These are phyloP conservation scores for Diadema setosum DNA, from an alignment of 35 echinoderm and acorn worm genomes.

Conservation along the genomic window DNA sequence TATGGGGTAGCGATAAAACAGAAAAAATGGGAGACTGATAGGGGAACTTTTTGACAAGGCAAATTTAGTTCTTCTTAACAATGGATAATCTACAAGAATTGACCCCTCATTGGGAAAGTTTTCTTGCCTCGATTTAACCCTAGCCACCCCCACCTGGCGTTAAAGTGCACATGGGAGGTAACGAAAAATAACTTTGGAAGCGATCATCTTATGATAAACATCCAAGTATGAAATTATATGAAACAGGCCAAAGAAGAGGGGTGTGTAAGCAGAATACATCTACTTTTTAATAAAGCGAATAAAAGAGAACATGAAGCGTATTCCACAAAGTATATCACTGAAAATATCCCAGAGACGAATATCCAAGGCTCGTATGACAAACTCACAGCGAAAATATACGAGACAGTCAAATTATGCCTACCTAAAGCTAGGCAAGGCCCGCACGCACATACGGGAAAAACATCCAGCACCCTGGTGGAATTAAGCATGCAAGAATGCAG, in stretches of 20 bases:
- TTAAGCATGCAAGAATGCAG: background rate
- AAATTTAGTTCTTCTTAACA: background rate
- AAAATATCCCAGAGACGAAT: background rate
- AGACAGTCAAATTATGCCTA: background rate
- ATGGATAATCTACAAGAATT: background rate
- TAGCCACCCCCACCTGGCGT: background rate
- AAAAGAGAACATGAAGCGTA: background rate
- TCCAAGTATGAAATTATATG: background rate
- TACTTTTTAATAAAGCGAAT: background rate
- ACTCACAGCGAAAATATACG: background rate
- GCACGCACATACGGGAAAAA: background rate
- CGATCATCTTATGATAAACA: background rate
- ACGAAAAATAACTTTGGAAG: background rate
- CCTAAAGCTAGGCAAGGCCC: background rate
- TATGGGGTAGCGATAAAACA: slow-evolving; percentile 6
- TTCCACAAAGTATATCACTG: background rate
- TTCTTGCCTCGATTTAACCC: background rate
- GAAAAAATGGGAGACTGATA: background rate
- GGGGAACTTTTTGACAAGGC: background rate
- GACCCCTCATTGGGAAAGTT: background rate
- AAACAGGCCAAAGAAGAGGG: background rate
- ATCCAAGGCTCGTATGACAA: background rate
- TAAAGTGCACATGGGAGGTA: background rate
- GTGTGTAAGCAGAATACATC: background rate
- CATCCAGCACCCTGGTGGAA: background rate